phyloP scores from a whole-genome alignment of 1,140 invertebrate genomes.

The Propsilocerus akamusi region DNA sequence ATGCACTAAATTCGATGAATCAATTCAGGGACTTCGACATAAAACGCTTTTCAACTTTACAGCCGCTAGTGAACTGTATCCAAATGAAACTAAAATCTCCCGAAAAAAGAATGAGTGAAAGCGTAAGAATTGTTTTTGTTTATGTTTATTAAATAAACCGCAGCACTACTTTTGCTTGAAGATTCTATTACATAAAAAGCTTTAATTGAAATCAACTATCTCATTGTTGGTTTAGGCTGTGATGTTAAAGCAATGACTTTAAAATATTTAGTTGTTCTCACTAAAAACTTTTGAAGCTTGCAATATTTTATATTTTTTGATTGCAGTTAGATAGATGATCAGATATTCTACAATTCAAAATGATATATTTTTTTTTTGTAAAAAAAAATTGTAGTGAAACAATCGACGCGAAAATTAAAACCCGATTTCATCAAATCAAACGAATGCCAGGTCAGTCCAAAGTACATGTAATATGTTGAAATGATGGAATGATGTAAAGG shows the following conservation, averaged over 20 bases:
- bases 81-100: not conserved
- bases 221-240: not conserved
- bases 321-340: not conserved
- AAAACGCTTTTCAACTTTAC: not conserved
- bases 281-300: not conserved
- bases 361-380: no score
- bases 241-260: not conserved
- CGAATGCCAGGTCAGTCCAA: not conserved
- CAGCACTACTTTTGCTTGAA: not conserved
- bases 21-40: not conserved
- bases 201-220: not conserved
- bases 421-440: not conserved
- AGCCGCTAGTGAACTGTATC: not conserved
- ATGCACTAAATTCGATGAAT: not conserved
- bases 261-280: not conserved
- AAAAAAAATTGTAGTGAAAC: not conserved
- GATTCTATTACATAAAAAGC: not conserved
- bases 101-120: not conserved
- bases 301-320: not conserved
- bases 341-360: no score
- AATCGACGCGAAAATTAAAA: not conserved
- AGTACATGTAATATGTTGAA: not conserved
- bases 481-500: no score
- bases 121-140: not conserved
- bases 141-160: not conserved